Base-by-base conservation (phyloP, 64 coral and sea anemone genomes). In the Anthopleura sola region DNA sequence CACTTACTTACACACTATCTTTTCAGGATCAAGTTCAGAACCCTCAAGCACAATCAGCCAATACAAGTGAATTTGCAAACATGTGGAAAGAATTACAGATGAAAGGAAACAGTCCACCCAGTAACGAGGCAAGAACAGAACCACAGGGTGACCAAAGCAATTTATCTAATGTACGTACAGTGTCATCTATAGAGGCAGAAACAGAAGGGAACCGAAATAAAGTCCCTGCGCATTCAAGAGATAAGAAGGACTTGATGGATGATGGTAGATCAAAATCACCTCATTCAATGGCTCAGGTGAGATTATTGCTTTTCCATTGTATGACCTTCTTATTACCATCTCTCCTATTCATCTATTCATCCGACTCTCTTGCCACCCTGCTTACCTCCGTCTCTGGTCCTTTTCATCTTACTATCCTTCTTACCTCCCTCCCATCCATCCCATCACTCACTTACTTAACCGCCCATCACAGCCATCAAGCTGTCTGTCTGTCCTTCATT, bases 41-140 rank as follows among this genome's bases (percentile, higher is more conserved):
- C 12, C 28, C 48, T 23, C 80, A 82, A 56, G 51, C 18, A 32
- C 31, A 8, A 17, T 54, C 78, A 28, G 17, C 3, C 37, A 81
- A 81, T 48, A 13, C 90, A 9, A 97, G 86, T 74, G 94, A 97
- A 81, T 97, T 97, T 83, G 94, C 94, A 17, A 92, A 90, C 29
- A 97, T 97, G 90, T 97, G 94, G 94, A 92, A 97, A 55, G 94
- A 97, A 84, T 40, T 97, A 1, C 92, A 92, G 47, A 84, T 89
- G 18, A 97, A 97, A 82, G 94, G 93, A 79, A 90, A 60, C 56
- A 92, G 84, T 87, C 90, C 83, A 29, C 53, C 78, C 13, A 75
- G 36, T n/a, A 79, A 79, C 16, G 76, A 38, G 0, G 19, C 7
- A 6, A 79, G 76, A 20, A 28, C 36, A 38, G 15, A 26, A 79